A percentile compares a stretch with the other conserved stretches of the same genome.
phyloP scores from a whole-genome alignment of 2,888 invertebrate genomes.

The Allygus modestus region DNA sequence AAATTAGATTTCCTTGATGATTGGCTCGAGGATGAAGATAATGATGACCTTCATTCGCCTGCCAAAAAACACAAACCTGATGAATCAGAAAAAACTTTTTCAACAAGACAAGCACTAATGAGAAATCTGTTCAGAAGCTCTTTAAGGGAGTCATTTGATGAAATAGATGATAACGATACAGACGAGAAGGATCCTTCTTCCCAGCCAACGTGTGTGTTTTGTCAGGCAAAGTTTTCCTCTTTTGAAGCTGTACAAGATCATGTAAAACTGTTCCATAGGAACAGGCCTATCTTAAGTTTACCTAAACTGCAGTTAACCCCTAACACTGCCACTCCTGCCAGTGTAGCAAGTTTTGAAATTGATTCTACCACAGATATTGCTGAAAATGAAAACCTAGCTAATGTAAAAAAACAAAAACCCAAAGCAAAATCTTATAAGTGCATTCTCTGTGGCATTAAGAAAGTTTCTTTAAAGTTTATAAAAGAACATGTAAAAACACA shows the following conservation, averaged over 20 bases:
- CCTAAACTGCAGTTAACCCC: neutral
- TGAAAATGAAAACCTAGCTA: neutral
- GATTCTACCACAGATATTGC: slow-evolving; percentile 35
- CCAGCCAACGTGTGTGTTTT: slow-evolving; percentile 37
- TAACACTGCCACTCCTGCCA: neutral
- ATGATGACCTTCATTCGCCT: slow-evolving; percentile 20
- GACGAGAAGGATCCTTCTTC: neutral
- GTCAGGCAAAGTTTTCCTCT: slow-evolving; percentile 22
- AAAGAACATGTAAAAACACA: slow-evolving; percentile 30
- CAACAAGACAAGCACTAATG: neutral
- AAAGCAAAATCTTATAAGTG: slow-evolving; percentile 23
- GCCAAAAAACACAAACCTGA: slow-evolving; percentile 1
- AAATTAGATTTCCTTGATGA: slow-evolving; percentile 51
- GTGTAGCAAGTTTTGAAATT: slow-evolving; percentile 17
- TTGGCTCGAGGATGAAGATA: slow-evolving; percentile 37
- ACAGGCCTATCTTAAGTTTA: neutral
- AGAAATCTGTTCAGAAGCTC: neutral
- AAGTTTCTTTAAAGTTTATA: slow-evolving; percentile 28
- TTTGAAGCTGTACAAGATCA: slow-evolving; percentile 50
- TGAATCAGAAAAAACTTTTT: neutral
- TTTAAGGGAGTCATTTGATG: slow-evolving; percentile 4
- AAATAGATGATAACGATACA: neutral
- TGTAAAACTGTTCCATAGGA: slow-evolving; percentile 13
- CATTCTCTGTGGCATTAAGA: slow-evolving; percentile 30
- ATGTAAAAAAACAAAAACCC: neutral